Evolutionary conservation across 2,888 invertebrate species (phyloP).

Genomic region (Andrena chrysosceles): DNA sequence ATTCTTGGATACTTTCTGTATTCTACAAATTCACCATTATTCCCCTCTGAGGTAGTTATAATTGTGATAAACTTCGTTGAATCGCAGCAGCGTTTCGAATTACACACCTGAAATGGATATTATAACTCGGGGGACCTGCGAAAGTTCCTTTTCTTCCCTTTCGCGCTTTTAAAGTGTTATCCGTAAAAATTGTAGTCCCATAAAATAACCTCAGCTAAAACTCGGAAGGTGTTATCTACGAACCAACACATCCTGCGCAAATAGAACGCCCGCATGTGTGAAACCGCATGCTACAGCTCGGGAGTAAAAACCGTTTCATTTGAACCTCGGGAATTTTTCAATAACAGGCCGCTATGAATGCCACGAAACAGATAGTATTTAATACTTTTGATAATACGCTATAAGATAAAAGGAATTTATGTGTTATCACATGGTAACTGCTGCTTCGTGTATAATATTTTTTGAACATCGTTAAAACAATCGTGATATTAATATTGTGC

Average conservation of each 20-base stretch:
- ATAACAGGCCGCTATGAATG: neutral
- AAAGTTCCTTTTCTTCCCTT: neutral
- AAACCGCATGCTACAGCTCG: neutral
- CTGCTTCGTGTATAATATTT: too few species aligned
- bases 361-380: neutral
- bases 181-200: constrained; percentile 9
- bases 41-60: neutral
- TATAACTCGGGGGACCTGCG: neutral
- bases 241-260: constrained; percentile 34
- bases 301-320: constrained; percentile 16
- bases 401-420: too few species aligned
- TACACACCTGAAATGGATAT: neutral
- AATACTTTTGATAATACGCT: neutral
- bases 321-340: neutral
- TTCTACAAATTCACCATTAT: neutral
- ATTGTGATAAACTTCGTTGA: neutral
- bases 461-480: too few species aligned
- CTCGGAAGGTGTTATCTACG: constrained; percentile 40
- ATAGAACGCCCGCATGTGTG: constrained; percentile 26
- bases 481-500: too few species aligned
- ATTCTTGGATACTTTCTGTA: neutral
- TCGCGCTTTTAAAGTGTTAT: constrained; percentile 2
- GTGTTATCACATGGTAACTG: too few species aligned
- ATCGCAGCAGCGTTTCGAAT: neutral
- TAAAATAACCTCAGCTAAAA: constrained; percentile 27